phyloP scores from a whole-genome alignment of 1,140 invertebrate genomes.

The Triops cancriformis region DNA sequence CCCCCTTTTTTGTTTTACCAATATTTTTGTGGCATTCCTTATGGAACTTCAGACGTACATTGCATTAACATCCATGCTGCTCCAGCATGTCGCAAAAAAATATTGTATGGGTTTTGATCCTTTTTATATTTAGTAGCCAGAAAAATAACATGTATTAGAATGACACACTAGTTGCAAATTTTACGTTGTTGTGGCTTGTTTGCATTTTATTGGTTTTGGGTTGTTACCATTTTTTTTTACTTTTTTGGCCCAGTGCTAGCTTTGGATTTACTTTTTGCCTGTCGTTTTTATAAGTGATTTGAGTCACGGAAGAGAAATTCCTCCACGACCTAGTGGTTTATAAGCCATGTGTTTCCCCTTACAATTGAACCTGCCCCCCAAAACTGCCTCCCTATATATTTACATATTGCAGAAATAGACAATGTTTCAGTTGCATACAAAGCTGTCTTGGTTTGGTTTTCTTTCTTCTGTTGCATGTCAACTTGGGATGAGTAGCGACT shows the following conservation, averaged over 20 bases:
- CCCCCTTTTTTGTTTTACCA: background rate
- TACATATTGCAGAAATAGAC: background rate
- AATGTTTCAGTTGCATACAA: background rate
- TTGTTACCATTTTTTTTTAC: background rate
- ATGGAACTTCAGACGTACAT: background rate
- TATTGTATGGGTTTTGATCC: background rate
- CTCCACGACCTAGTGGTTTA: background rate
- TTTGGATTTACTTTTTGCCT: conserved; percentile 10
- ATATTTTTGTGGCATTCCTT: conserved; percentile 9
- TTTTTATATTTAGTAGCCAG: background rate
- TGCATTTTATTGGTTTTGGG: conserved; percentile 11
- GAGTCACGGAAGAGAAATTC: background rate
- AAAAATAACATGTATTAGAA: background rate
- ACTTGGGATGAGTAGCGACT: background rate
- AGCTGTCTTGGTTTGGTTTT: background rate
- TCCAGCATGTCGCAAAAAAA: background rate
- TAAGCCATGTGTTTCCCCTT: background rate
- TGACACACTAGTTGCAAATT: background rate
- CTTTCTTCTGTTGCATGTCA: background rate
- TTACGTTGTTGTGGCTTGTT: background rate
- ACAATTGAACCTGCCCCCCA: background rate
- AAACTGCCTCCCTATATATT: background rate
- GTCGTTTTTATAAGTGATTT: background rate
- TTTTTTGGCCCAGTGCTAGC: conserved; percentile 12
- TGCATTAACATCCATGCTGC: conserved; percentile 5